A percentile compares a stretch with the other conserved stretches of the same genome.
Evolutionary conservation across 1,140 invertebrate genomes (phyloP).

Genomic region (Agraylea sexmaculata): DNA sequence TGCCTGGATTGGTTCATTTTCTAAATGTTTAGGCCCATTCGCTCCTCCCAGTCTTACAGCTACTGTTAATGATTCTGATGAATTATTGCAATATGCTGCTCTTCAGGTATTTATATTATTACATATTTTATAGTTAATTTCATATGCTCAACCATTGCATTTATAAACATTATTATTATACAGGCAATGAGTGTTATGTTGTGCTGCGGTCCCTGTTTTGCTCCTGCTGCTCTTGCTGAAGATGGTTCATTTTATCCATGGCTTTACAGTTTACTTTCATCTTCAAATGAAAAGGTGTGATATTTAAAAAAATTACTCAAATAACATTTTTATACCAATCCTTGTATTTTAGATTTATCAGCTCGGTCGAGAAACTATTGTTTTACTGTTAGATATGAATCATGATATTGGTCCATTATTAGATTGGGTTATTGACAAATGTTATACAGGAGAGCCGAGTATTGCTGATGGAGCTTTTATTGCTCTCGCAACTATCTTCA

Average conservation of each 20-base stretch:
- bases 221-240: slow-evolving; percentile 66
- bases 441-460: slow-evolving; percentile 80
- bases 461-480: slow-evolving; percentile 94
- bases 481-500: slow-evolving; percentile 90
- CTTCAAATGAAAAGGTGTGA: slow-evolving; percentile 74
- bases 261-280: slow-evolving; percentile 82
- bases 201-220: slow-evolving; percentile 91
- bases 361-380: slow-evolving; percentile 85
- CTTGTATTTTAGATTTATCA: slow-evolving; percentile 63
- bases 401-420: slow-evolving; percentile 84
- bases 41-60: slow-evolving; percentile 25
- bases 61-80: slow-evolving; percentile 33
- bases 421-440: slow-evolving; percentile 96
- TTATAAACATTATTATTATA: background rate
- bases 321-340: background rate
- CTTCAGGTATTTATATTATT: slow-evolving; percentile 71
- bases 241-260: slow-evolving; percentile 91
- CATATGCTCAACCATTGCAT: background rate
- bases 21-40: slow-evolving; percentile 37
- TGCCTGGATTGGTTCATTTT: slow-evolving; percentile 82
- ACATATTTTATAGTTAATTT: too few species aligned
- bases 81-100: slow-evolving; percentile 55
- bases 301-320: slow-evolving; percentile 2
- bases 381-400: slow-evolving; percentile 90
- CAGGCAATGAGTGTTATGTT: slow-evolving; percentile 90